Evolutionary conservation across 2,888 invertebrate genomes (phyloP), one percentile per base, ranked within the genome.

Genomic region (Penaeus monodon): DNA sequence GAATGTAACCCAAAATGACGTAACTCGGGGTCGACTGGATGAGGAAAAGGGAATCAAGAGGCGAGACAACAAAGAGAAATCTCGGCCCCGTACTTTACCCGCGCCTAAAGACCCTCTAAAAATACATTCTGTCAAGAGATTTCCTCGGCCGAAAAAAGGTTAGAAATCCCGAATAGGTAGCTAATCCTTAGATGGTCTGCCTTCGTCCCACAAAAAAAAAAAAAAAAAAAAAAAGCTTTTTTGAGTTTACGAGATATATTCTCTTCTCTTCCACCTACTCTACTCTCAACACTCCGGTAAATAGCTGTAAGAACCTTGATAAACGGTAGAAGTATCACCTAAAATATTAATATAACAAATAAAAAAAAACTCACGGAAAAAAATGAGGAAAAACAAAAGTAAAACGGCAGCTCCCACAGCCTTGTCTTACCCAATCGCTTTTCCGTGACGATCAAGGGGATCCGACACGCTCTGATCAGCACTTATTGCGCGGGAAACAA

Each of bases 381-480:
- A 74, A 38, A 27, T 10, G 7, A 33, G 79, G 33, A 63, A 29
- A 57, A 81, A 73, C 63, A 81, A 73, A 81, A 81, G 81, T 49
- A 63, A 81, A 81, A 70, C 73, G 73, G 33, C 24, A 49, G 76
- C 57, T 76, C 44, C 49, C 76, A 76, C n/a, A 49, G 76, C 29
- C 63, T 49, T 70, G 81, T 81, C 73, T 57, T 49, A 81, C 70
- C 73, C 81, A 81, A 81, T 81, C 81, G 70, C 73, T 63, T 73
- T 20, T 63, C 73, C 63, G 81, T 57, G 81, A 81, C 81, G 81
- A 81, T 70, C 73, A 81, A 81, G 81, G 73, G 76, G 81, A 70
- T 81, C 81, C 81, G 81, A 81, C 81, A 73, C 70, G 73, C 81
- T 73, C 73, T 81, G 81, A 81, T 81, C 81, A 81, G 63, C 81